Evolutionary conservation across 2,113 vertebrate species (phyloP), one percentile per base, ranked within the genome.

Genomic region (Apteryx owenii): DNA sequence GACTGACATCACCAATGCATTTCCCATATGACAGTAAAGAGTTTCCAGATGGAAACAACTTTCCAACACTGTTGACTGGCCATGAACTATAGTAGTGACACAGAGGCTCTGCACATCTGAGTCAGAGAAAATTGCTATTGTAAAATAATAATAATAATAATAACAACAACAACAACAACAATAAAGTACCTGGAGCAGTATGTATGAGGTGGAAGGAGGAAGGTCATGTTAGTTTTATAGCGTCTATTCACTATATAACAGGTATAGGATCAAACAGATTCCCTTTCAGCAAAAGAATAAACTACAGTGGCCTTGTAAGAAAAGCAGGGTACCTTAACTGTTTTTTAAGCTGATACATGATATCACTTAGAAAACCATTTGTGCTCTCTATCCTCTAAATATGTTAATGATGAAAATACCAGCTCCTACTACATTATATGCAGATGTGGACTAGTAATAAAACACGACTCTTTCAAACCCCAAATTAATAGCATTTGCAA

Each of bases 11-110:
- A 92, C 53, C 84, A 92, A 69, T 66, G 75, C 18, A 0, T 96
- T 94, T 95, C 89, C 88, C 95, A 96, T 95, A 95, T 92, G 93
- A 94, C 73, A 96, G 91, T 60, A 90, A 91, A 92, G 91, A 90
- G 75, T 90, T 93, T 96, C 91, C 93, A 95, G 91, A 96, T 96
- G 95, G 91, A 81, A 92, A 94, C 65, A 85, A 88, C 89, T 87
- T 95, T 90, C 73, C 61, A 81, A 85, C 1, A 10, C 91, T 50
- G 75, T 81, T 87, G 85, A 93, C 54, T 78, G 69, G 86, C 79
- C 29, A 50, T 65, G 73, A 93, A 92, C 79, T 93, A 50, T 13
- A 64, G 58, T 40, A 71, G 61, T 86, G 84, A 81, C 25, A 75
- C 33, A 85, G 65, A 94, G 51, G 50, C 71, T 78, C 51, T 84